Evolutionary conservation across 2,113 vertebrate genomes (phyloP).

Genomic region (Stegostoma tigrinum): DNA sequence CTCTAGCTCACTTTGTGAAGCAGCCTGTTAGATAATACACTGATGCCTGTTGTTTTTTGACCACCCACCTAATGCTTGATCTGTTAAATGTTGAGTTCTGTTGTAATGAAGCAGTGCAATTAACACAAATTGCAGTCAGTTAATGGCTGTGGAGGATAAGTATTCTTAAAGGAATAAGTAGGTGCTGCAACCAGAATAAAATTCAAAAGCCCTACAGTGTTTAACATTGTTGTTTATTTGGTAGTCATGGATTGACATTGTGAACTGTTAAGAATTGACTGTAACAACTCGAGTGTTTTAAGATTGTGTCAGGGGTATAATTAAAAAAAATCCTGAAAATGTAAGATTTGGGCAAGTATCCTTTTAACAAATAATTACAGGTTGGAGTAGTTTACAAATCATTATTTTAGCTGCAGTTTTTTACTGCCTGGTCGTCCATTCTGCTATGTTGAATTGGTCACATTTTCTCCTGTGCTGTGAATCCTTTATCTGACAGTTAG

Average conservation of each 20-base stretch:
- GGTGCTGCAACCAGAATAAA: conserved; percentile 1
- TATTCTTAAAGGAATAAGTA: not conserved
- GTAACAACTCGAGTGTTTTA: not conserved
- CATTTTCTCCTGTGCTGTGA: not conserved
- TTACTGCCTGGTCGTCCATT: not conserved
- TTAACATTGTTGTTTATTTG: not conserved
- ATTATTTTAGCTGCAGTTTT: not conserved
- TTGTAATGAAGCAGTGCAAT: not conserved
- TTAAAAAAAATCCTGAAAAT: not conserved
- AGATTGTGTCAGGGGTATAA: not conserved
- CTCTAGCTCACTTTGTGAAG: conserved; percentile 64
- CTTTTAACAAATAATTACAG: not conserved
- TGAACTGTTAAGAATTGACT: not conserved
- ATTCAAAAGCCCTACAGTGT: not conserved
- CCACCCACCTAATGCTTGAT: conserved; percentile 5
- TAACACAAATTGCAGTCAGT: not conserved
- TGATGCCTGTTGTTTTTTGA: conserved; percentile 47
- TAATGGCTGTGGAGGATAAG: not conserved
- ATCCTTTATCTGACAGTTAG: not conserved
- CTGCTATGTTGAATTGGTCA: not conserved
- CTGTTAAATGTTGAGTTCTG: not conserved
- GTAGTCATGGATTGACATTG: not conserved
- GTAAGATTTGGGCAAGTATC: not conserved
- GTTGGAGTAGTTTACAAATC: not conserved
- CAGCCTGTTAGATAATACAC: conserved; percentile 49